A percentile compares a stretch with the other conserved stretches of the same genome.
These are phyloP conservation scores for Maccullochella peelii DNA, from an alignment of 2,113 vertebrate species.

Conservation along the genomic window DNA sequence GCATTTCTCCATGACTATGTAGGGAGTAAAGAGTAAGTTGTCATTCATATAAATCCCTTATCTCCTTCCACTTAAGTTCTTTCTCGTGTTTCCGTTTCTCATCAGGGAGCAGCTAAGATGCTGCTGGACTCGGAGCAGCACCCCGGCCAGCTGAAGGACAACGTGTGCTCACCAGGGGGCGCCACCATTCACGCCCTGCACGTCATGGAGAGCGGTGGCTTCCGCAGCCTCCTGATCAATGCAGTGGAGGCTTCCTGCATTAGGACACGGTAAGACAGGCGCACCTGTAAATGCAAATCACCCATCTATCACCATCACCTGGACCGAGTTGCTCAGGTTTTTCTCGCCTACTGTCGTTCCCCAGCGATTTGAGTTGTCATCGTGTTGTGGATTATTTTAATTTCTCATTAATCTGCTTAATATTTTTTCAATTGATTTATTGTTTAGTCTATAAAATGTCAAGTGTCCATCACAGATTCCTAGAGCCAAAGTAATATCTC, in stretches of 20 bases:
- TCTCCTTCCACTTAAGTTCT: not conserved
- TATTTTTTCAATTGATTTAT: not conserved
- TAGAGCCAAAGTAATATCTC: not conserved
- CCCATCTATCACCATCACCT: not conserved
- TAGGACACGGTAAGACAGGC: constrained; percentile 82
- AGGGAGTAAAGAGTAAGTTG: not conserved
- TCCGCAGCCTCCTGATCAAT: constrained; percentile 96
- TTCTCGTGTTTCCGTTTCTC: not conserved
- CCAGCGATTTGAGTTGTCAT: too few species aligned
- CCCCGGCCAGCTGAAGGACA: constrained; percentile 96
- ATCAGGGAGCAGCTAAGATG: constrained; percentile 97
- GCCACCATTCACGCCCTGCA: constrained; percentile 98
- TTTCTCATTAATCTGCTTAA: not conserved
- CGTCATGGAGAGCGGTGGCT: constrained; percentile 95
- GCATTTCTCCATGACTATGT: too few species aligned
- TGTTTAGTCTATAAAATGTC: not conserved
- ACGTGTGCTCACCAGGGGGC: constrained; percentile 96
- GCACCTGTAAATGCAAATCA: not conserved
- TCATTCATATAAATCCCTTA: not conserved
- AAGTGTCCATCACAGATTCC: not conserved
- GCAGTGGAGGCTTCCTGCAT: constrained; percentile 97
- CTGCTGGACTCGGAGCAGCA: constrained; percentile 95
- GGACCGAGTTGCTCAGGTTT: not conserved
- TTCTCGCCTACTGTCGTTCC: not conserved
- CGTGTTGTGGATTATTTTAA: not conserved